Conservation (phyloP, 2,113 vertebrate species). For the Mystacornis crossleyi region DNA sequence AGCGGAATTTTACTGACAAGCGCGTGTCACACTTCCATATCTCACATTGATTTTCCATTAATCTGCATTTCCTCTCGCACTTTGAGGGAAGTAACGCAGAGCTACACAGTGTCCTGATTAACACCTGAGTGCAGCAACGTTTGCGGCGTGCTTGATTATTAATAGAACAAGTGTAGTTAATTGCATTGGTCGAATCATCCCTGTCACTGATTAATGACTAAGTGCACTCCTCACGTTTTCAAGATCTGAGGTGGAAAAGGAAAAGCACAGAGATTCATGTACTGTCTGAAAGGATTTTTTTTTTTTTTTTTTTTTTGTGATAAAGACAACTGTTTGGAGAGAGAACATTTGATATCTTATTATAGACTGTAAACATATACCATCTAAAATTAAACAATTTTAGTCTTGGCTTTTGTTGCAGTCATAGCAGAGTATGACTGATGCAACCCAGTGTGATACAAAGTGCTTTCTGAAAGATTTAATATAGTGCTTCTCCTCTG, state of each 20-base stretch:
- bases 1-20: neutral
- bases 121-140: conserved; percentile 45
- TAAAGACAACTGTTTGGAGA: conserved; percentile 14
- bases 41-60: conserved; percentile 47
- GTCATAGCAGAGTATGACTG: neutral
- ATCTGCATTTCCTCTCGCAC: conserved; percentile 25
- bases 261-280: neutral
- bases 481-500: neutral
- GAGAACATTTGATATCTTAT: conserved; percentile 42
- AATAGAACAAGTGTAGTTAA: conserved; percentile 62
- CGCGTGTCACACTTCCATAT: conserved; percentile 38
- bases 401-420: conserved; percentile 24
- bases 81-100: neutral
- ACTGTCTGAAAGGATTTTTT: neutral
- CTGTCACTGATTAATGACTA: conserved; percentile 46
- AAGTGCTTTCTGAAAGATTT: conserved; percentile 10
- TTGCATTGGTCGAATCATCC: conserved; percentile 24
- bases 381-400: conserved; percentile 41
- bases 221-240: conserved; percentile 7
- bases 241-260: neutral
- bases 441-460: neutral
- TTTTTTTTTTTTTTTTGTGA: neutral
- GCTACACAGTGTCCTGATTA: conserved; percentile 32
- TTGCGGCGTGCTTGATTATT: conserved; percentile 53
- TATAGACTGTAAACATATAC: neutral